phyloP scores from a whole-genome alignment of 2,888 invertebrate genomes.

The Lissocephala sabroskyi region DNA sequence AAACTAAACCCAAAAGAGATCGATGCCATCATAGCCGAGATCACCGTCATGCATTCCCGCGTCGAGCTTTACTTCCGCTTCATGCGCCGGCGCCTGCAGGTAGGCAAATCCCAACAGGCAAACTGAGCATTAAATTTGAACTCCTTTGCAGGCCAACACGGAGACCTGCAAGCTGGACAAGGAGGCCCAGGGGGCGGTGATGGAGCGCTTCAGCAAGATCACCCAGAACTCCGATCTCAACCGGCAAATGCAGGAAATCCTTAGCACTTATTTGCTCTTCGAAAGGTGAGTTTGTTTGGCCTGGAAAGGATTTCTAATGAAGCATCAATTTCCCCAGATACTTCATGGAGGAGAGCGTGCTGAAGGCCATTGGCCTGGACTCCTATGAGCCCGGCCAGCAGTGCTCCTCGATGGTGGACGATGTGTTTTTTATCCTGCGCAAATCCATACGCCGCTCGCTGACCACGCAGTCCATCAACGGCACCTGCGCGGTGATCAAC shows the following conservation, averaged over 20 bases:
- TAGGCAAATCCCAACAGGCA: slow-evolving; percentile 64
- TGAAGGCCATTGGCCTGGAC: slow-evolving; percentile 90
- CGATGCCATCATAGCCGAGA: slow-evolving; percentile 90
- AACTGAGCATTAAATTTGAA: not conserved
- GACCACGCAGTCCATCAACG: slow-evolving; percentile 93
- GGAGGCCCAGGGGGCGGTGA: slow-evolving; percentile 72
- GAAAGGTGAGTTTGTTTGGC: slow-evolving; percentile 78
- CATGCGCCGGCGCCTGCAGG: slow-evolving; percentile 82
- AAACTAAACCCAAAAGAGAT: slow-evolving; percentile 86
- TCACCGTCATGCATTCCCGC: slow-evolving; percentile 91
- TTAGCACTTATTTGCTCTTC: slow-evolving; percentile 90
- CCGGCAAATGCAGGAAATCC: slow-evolving; percentile 84
- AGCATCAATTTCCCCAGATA: slow-evolving; percentile 74
- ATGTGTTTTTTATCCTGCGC: slow-evolving; percentile 96
- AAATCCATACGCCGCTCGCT: slow-evolving; percentile 96
- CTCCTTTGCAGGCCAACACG: slow-evolving; percentile 75
- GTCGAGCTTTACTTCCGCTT: slow-evolving; percentile 94
- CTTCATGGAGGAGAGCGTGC: slow-evolving; percentile 95
- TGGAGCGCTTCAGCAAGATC: slow-evolving; percentile 77
- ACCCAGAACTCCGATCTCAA: slow-evolving; percentile 82
- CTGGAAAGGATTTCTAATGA: not conserved
- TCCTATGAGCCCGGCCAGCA: slow-evolving; percentile 80
- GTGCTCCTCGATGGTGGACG: slow-evolving; percentile 95
- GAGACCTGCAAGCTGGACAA: slow-evolving; percentile 76
- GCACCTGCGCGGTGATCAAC: slow-evolving; percentile 96